Evolutionary conservation across 2,797 vertebrate species (phyloP).

Genomic region (Labroides dimidiatus): DNA sequence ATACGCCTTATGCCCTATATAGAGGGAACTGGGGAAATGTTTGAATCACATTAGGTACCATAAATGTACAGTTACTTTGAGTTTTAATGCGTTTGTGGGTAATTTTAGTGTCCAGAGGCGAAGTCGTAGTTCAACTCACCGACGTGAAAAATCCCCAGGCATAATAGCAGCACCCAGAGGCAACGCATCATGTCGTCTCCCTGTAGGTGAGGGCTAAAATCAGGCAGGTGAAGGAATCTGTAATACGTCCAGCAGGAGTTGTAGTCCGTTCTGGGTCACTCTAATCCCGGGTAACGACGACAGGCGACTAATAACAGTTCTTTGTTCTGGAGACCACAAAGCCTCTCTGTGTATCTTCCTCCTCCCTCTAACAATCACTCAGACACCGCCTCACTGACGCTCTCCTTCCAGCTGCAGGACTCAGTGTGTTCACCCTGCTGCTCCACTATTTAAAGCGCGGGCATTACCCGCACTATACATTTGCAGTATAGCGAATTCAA

Average conservation of each 20-base stretch:
- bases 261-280: not conserved
- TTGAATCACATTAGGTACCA: too few relatives aligned
- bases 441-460: too few relatives aligned
- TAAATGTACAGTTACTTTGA: too few relatives aligned
- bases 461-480: not conserved
- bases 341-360: conserved; percentile 54
- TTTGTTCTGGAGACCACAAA: conserved; percentile 65
- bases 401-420: too few relatives aligned
- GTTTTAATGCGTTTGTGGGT: too few relatives aligned
- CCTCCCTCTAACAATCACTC: conserved; percentile 37
- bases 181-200: conserved; percentile 63
- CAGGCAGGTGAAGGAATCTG: too few relatives aligned
- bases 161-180: conserved; percentile 66
- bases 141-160: conserved; percentile 44
- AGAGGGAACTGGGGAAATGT: too few relatives aligned
- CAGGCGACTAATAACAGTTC: conserved; percentile 31
- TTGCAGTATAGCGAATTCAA: not conserved
- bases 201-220: not conserved
- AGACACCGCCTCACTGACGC: too few relatives aligned
- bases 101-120: too few relatives aligned
- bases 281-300: conserved; percentile 3
- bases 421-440: too few relatives aligned
- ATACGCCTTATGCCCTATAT: not conserved
- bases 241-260: too few relatives aligned
- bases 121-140: conserved; percentile 63